phyloP scores from a whole-genome alignment of 2,113 vertebrate genomes.

The Alligator sinensis region DNA sequence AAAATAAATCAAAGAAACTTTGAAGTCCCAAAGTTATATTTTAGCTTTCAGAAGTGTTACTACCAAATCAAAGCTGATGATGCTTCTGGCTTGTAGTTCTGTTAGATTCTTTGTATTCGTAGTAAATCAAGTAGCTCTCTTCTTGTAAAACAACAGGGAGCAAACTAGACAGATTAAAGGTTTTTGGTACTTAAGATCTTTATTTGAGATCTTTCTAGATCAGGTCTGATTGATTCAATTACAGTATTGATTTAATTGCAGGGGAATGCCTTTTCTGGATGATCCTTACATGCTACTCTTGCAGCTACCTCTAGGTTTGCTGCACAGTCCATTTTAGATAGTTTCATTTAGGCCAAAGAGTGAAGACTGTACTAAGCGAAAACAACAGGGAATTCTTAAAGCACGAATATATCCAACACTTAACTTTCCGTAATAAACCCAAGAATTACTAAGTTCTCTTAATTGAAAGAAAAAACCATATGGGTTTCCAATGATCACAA shows the following conservation, averaged over 20 bases:
- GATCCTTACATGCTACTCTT: not conserved
- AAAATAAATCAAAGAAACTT: not conserved
- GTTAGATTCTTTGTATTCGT: not conserved
- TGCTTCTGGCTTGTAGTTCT: not conserved
- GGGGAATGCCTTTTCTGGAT: too few species aligned
- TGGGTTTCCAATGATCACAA: not conserved
- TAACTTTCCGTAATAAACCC: not conserved
- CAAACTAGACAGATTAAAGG: not conserved
- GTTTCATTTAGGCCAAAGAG: not conserved
- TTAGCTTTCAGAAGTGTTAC: not conserved
- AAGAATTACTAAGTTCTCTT: not conserved
- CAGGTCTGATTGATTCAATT: not conserved
- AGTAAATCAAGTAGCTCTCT: not conserved
- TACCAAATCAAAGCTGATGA: not conserved
- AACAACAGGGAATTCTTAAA: not conserved
- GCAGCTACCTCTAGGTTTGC: not conserved
- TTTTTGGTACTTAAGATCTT: not conserved
- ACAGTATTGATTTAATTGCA: too few species aligned
- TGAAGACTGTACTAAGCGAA: not conserved
- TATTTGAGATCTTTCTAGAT: not conserved
- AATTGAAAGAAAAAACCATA: not conserved
- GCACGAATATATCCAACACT: not conserved
- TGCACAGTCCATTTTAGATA: too few species aligned
- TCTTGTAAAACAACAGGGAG: not conserved
- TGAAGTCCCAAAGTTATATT: not conserved